These are phyloP conservation scores for Drosophila quadrilineata DNA, from an alignment of 1,140 invertebrate genomes.

Conservation along the genomic window DNA sequence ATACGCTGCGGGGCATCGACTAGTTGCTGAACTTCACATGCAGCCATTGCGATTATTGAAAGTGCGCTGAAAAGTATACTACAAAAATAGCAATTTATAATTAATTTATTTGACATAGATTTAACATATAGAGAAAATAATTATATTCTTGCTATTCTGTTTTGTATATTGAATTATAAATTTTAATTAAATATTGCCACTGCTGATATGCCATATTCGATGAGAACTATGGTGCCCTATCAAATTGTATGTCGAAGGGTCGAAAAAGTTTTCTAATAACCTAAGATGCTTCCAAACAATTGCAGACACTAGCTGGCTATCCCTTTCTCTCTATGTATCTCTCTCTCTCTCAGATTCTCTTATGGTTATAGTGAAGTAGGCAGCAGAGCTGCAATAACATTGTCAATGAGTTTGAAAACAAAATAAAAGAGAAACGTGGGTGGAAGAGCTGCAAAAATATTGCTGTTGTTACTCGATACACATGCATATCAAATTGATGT, in stretches of 20 bases:
- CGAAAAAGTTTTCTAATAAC: constrained; percentile 67
- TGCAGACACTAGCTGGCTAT: constrained; percentile 1
- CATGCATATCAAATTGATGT: constrained; percentile 64
- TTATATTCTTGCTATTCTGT: not conserved
- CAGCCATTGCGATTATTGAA: too few relatives aligned
- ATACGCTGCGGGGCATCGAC: constrained; percentile 30
- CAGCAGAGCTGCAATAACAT: constrained; percentile 1
- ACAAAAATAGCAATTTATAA: not conserved
- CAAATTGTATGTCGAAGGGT: not conserved
- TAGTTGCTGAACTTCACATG: too few relatives aligned
- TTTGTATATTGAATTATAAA: not conserved
- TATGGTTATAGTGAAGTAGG: too few relatives aligned
- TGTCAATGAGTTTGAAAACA: constrained; percentile 6
- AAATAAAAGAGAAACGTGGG: constrained; percentile 1
- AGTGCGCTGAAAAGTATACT: too few relatives aligned
- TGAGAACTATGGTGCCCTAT: not conserved
- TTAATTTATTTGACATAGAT: not conserved
- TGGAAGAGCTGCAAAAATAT: constrained; percentile 12
- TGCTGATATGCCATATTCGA: not conserved
- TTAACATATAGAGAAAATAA: not conserved
- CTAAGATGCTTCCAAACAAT: constrained; percentile 60
- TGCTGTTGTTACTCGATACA: constrained; percentile 35
- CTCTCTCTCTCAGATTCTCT: not conserved
- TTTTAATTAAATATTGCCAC: not conserved
- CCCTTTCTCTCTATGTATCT: not conserved